Base-by-base conservation (phyloP, 1,140 invertebrate species). In the Octopus bimaculoides region DNA sequence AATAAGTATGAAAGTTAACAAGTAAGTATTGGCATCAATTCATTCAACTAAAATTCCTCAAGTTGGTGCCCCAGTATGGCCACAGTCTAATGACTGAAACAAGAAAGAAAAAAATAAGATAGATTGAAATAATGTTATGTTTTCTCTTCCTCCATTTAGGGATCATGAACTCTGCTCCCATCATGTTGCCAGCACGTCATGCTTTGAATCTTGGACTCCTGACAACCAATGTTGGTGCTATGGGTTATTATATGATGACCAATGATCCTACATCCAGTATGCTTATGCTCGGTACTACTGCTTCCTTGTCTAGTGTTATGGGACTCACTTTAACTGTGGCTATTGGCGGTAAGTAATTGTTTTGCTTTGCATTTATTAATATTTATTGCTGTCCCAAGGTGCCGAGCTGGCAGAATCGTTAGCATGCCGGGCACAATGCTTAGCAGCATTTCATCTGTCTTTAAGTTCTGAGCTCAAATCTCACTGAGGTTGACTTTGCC, bases 311-410 rank as follows among this genome's bases (percentile, higher is more conserved):
- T 84, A 92, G 92, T 84, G 91, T 92, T 78, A 95, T 97, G 94
- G 96, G 96, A 8, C 92, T 96, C 9, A 97, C 96, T 14, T 91
- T 97, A 7, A 97, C 96, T 10, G 92, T 95, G 81, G 96, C 96
- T 80, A 97, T 97, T 89, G 96, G 96, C 92, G 95, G 94, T 94
- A 87, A 79, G 81, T 80, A 26, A 20, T 52, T n/a, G 20, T 75
- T 26, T 26, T 75, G 9, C 20, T 41, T 41, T 41, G 26, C 26
- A 41, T 41, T 41, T 41, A 41, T 41, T 0, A 2, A 41, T 41
- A 41, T 41, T 41, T 41, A 41, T 41, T 41, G 26, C 2, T 41
- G n/a, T n/a, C n/a, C n/a, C n/a, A n/a, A n/a, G n/a, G n/a, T n/a
- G n/a, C n/a, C n/a, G n/a, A n/a, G n/a, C n/a, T n/a, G n/a, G n/a